Evolutionary conservation across 2,797 vertebrate species (phyloP), one percentile per base, ranked within the genome.

Genomic region (Cuniculus paca): DNA sequence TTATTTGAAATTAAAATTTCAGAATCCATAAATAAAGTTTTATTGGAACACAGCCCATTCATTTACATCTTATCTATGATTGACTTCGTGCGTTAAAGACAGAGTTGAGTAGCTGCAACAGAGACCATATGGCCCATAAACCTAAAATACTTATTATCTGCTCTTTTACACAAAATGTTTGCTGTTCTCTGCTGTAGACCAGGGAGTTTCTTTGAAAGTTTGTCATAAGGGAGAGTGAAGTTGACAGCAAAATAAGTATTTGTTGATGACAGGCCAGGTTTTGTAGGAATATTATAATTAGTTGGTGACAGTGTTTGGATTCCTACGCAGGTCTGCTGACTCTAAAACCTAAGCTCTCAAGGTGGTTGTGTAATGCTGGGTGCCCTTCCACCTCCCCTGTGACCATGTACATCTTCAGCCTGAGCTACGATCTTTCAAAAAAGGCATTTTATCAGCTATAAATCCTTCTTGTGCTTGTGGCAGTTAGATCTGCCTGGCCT

Each of bases 1-100:
- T 48, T 90, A 78, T 60, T 96, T 96, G 80, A 95, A 91, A 81
- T 84, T 81, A 56, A 90, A 22, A 89, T 92, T 87, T 85, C 60
- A 89, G 56, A 48, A 56, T 78, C 50, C 26, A 58, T 82, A 78
- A 84, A 68, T 96, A 94, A 84, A 56, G 13, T 77, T 88, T 89
- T 84, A 42, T 45, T 63, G 92, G 84, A 93, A 77, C 70, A 56
- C 14, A 92, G 74, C 68, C 92, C 60, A 28, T 48, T 88, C 77
- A 34, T 95, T 93, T 91, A 34, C 77, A 72, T 90, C n/a, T 56
- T 75, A n/a, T 88, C 90, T 45, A 2, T 60, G 50, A 31, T 36
- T 85, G 79, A 56, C 79, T 91, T 92, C 74, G 1, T 52, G 77
- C 65, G 22, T 61, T 94, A 52, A 81, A 91, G 65, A 56, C 81